Percentiles rank a stretch among this genome's conserved stretches.
Conservation (phyloP, 1,140 invertebrate species). For the Tachypleus tridentatus region DNA sequence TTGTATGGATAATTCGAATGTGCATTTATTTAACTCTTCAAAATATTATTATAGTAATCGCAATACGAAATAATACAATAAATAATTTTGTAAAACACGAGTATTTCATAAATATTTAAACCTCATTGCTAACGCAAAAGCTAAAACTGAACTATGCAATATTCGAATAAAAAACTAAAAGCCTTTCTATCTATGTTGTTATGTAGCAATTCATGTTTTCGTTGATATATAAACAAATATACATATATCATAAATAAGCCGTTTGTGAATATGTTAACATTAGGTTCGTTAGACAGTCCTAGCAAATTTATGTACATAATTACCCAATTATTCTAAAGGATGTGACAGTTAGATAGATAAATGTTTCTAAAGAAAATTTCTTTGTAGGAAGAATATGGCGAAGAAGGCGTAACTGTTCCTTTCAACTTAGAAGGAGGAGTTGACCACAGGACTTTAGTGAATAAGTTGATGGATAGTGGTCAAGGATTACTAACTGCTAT, state of each 20-base stretch:
- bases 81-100: no score
- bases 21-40: no score
- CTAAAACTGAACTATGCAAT: no score
- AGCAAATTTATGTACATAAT: not conserved
- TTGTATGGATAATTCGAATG: no score
- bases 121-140: no score
- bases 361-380: not conserved
- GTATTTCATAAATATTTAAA: no score
- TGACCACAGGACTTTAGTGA: not conserved
- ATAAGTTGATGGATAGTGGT: not conserved
- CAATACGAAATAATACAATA: no score
- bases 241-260: not conserved
- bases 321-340: not conserved
- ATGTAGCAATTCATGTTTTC: not conserved
- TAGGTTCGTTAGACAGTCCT: not conserved
- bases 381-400: conserved; percentile 17
- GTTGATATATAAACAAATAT: not conserved
- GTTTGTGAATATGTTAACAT: not conserved
- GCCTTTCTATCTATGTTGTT: no score
- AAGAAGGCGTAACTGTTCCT: conserved; percentile 16
- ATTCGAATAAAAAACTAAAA: no score
- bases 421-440: not conserved
- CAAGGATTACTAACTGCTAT: not conserved
- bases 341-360: no score
- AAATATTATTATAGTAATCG: no score